Evolutionary conservation across 37 sponge, comb jelly and placozoan species (phyloP), one percentile per base, ranked within the genome.

Genomic region (Amphimedon queenslandica): DNA sequence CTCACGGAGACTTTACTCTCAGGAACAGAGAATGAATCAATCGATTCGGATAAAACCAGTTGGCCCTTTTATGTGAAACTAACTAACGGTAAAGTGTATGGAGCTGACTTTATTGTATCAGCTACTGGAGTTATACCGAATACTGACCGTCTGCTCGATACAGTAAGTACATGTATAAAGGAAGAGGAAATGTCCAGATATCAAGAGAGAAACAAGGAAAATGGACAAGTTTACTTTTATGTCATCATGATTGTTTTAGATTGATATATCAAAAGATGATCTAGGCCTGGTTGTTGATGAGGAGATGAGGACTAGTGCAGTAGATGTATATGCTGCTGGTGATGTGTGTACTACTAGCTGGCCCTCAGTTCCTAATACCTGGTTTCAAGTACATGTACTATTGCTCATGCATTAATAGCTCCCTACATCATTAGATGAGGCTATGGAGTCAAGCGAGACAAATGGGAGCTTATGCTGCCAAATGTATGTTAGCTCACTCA

Each of bases 381-480:
- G 95, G 95, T 87, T 94, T 28, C 95, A 90, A 85, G 95, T 94
- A 30, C 38, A 32, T 69, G 70, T 69, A 55, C 40, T 36, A 30
- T 57, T 64, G 16, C 35, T 57, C 20, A 27, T 30, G 63, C 18
- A 20, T 63, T 16, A 10, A 63, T n/a, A 16, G 21, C 4, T 11
- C 4, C 67, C 29, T 70, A 13, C 53, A 6, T 60, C 5, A 25
- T 25, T n/a, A 60, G 93, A 98, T 98, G 99, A 40, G 99, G 13
- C 70, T 98, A 42, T 98, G 99, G 99, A 92, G 87, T 37, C 99
- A 98, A 78, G 99, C 95, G 16, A 51, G 94, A 58, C 99, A 98
- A 75, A 90, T 92, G 96, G 99, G 99, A 18, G 68, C 84, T 40
- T 94, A 94, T 75, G 91, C 99, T 70, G 99, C 88, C 20, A 66